Evolutionary conservation across 1,140 invertebrate genomes (phyloP).

Genomic region (Coelopa frigida): DNA sequence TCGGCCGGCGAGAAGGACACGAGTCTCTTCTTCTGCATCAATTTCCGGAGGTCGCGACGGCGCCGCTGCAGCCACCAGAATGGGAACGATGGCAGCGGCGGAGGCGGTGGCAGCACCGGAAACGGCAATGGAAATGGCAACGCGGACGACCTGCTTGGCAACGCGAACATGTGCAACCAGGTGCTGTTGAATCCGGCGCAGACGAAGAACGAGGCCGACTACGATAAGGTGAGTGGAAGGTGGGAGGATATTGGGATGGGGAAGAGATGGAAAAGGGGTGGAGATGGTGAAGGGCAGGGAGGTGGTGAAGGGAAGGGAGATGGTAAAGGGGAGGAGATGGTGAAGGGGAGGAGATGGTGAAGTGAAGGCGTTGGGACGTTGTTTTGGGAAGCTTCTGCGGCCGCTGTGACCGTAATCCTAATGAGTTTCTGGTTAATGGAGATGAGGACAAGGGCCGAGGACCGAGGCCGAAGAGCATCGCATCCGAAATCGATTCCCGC

Average conservation of each 20-base stretch:
- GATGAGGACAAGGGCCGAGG: too few species aligned
- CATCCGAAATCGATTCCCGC: too few species aligned
- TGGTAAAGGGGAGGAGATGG: not conserved
- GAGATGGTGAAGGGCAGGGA: not conserved
- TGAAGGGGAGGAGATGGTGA: not conserved
- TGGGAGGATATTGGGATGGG: not conserved
- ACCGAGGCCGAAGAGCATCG: too few species aligned
- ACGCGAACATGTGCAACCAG: slow-evolving; percentile 36
- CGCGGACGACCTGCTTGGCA: slow-evolving; percentile 8
- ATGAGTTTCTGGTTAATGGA: too few species aligned
- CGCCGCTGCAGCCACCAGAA: slow-evolving; percentile 36
- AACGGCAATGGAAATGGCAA: slow-evolving; percentile 25
- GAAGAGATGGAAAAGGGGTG: too few species aligned
- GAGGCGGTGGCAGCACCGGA: slow-evolving; percentile 27
- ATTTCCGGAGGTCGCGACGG: slow-evolving; percentile 31
- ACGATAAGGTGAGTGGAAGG: slow-evolving; percentile 35
- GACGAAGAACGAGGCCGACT: slow-evolving; percentile 39
- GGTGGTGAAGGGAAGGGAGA: not conserved
- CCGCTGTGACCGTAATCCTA: too few species aligned
- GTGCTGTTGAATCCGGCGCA: slow-evolving; percentile 38
- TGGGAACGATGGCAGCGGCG: slow-evolving; percentile 23
- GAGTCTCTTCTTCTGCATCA: slow-evolving; percentile 40
- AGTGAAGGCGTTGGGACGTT: too few species aligned
- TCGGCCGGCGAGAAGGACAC: slow-evolving; percentile 28
- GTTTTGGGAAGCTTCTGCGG: too few species aligned